These are phyloP conservation scores for Ceraclea dissimilis DNA, from an alignment of 2,888 invertebrate species.

Conservation along the genomic window DNA sequence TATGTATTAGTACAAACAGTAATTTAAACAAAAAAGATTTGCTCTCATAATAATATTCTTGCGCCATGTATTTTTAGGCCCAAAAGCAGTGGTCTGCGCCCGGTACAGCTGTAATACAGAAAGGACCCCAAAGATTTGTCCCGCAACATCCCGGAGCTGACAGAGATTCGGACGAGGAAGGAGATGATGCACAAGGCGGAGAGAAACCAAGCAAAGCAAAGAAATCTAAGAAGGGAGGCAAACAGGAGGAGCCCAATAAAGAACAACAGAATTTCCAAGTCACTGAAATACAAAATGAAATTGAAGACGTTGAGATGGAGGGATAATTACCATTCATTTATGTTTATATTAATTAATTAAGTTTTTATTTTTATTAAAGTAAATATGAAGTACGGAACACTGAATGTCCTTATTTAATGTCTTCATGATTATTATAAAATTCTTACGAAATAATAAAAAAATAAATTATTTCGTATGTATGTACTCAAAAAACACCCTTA, in stretches of 20 bases:
- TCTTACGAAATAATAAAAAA: no score
- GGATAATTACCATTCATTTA: background rate
- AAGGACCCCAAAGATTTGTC: slow-evolving; percentile 50
- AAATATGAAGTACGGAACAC: no score
- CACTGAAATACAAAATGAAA: slow-evolving; percentile 48
- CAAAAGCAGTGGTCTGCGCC: slow-evolving; percentile 54
- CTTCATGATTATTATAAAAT: no score
- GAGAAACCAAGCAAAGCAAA: slow-evolving; percentile 8
- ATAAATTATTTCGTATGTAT: no score
- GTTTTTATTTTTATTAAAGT: no score
- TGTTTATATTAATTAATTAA: no score
- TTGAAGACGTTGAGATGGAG: slow-evolving; percentile 28
- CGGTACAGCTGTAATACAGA: slow-evolving; percentile 45
- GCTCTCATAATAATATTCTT: background rate
- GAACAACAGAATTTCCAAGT: slow-evolving; percentile 33
- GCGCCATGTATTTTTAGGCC: slow-evolving; percentile 32
- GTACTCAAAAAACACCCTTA: no score
- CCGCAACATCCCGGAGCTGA: slow-evolving; percentile 60
- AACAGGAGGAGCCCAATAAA: slow-evolving; percentile 18
- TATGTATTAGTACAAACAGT: slow-evolving; percentile 29
- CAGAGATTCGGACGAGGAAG: slow-evolving; percentile 56
- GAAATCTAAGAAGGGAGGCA: slow-evolving; percentile 11
- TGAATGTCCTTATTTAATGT: no score
- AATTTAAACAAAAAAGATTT: no score
- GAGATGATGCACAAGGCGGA: slow-evolving; percentile 34